phyloP scores from a whole-genome alignment of 1,140 invertebrate genomes.

The Aplysia californica region DNA sequence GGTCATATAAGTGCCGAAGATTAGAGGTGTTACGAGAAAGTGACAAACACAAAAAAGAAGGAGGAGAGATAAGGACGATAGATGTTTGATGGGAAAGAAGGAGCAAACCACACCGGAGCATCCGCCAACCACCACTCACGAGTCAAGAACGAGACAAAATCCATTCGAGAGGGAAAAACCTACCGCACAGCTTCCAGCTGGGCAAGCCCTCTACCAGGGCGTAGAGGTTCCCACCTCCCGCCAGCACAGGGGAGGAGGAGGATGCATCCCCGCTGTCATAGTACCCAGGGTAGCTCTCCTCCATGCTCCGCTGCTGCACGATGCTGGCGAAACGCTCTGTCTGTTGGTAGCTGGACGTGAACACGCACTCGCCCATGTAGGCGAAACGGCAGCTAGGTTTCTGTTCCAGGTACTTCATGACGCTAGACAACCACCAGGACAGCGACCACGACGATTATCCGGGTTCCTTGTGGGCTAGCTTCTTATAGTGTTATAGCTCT shows the following conservation, averaged over 20 bases:
- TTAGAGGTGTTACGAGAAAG: too few relatives aligned
- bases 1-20: too few relatives aligned
- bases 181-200: constrained; percentile 25
- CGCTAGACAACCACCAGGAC: not conserved
- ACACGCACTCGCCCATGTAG: not conserved
- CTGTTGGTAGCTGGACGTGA: not conserved
- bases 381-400: constrained; percentile 24
- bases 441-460: not conserved
- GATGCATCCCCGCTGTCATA: not conserved
- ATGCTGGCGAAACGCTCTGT: not conserved
- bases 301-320: not conserved
- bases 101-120: too few relatives aligned
- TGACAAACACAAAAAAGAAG: too few relatives aligned
- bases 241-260: not conserved
- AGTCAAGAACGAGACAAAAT: too few relatives aligned
- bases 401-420: constrained; percentile 23
- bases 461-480: too few relatives aligned
- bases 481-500: too few relatives aligned
- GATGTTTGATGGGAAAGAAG: too few relatives aligned
- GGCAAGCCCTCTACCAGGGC: constrained; percentile 13
- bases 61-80: too few relatives aligned
- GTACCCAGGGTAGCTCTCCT: not conserved
- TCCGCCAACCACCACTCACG: too few relatives aligned
- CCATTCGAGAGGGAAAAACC: too few relatives aligned
- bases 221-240: not conserved